Percentiles rank a stretch among this genome's conserved stretches.
Conservation (phyloP, 2,888 invertebrate genomes). For the Hirtodrosophila confusa region DNA sequence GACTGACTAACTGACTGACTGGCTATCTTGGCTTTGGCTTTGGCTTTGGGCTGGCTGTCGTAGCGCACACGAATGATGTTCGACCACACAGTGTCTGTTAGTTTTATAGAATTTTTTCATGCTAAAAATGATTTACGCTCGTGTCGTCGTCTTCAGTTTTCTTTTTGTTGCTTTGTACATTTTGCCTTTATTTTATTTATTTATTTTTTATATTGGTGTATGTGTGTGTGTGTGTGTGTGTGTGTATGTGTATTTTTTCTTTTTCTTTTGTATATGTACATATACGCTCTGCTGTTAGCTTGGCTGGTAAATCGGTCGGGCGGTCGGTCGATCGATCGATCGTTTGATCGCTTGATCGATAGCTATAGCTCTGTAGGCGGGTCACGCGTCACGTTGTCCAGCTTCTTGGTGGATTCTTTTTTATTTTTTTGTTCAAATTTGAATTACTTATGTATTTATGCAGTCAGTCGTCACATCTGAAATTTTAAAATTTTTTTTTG, state of each 20-base stretch:
- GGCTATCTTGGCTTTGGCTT: conserved; percentile 42
- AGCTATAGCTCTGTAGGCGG: conserved; percentile 78
- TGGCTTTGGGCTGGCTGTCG: conserved; percentile 63
- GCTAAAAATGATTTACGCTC: conserved; percentile 78
- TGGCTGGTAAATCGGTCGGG: conserved; percentile 32
- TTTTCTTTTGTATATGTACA: conserved; percentile 10
- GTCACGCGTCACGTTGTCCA: conserved; percentile 73
- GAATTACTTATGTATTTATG: conserved; percentile 68
- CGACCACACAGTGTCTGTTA: conserved; percentile 80
- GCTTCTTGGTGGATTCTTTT: conserved; percentile 39
- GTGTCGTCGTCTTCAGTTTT: conserved; percentile 78
- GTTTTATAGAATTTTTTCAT: conserved; percentile 82
- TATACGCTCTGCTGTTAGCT: conserved; percentile 34
- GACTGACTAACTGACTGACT: conserved; percentile 29
- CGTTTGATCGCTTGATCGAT: conserved; percentile 69
- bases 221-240: conserved; percentile 2
- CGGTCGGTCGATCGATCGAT: conserved; percentile 24
- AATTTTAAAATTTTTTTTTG: conserved; percentile 31
- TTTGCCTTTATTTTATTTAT: conserved; percentile 63
- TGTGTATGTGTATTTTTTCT: conserved; percentile 19
- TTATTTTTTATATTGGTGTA: conserved; percentile 28
- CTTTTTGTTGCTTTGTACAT: conserved; percentile 73
- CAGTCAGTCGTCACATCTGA: conserved; percentile 56
- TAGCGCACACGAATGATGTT: conserved; percentile 76
- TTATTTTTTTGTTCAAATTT: conserved; percentile 46